These are phyloP conservation scores for human DNA, from an alignment of 2,113 vertebrate genomes.

Conservation along the genomic window DNA sequence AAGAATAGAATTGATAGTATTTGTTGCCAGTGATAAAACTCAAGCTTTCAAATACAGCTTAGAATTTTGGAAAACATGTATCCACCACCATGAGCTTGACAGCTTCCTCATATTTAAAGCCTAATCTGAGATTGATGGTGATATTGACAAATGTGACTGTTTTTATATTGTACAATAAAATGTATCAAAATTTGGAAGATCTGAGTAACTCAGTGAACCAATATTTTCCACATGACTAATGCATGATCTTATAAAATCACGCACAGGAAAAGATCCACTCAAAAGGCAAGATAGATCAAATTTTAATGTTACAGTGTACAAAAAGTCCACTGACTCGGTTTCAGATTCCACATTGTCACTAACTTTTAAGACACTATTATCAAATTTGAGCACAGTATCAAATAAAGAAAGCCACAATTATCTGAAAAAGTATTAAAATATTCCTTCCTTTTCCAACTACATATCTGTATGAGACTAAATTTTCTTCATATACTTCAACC, in stretches of 20 bases:
- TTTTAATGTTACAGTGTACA: neutral
- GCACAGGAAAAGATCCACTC: neutral
- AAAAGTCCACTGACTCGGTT: neutral
- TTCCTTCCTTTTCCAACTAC: neutral
- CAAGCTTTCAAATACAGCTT: neutral
- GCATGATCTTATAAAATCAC: slow-evolving; percentile 9
- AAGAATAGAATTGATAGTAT: neutral
- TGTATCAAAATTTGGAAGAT: neutral
- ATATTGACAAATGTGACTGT: neutral
- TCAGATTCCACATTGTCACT: neutral
- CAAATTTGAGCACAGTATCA: neutral
- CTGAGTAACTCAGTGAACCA: neutral
- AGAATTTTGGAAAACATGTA: slow-evolving; percentile 14
- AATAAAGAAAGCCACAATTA: slow-evolving; percentile 19
- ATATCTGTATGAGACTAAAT: neutral
- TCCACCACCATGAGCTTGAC: neutral
- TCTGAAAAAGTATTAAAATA: slow-evolving; percentile 3
- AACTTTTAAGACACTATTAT: slow-evolving; percentile 3
- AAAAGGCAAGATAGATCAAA: neutral
- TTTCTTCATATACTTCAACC: slow-evolving; percentile 5
- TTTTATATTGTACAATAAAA: neutral
- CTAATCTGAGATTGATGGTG: neutral
- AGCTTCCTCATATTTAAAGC: neutral
- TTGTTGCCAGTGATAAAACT: neutral
- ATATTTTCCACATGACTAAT: slow-evolving; percentile 4